Evolutionary conservation across 1,140 invertebrate genomes (phyloP), one percentile per base, ranked within the genome.

Genomic region (Pogonus chalceus): DNA sequence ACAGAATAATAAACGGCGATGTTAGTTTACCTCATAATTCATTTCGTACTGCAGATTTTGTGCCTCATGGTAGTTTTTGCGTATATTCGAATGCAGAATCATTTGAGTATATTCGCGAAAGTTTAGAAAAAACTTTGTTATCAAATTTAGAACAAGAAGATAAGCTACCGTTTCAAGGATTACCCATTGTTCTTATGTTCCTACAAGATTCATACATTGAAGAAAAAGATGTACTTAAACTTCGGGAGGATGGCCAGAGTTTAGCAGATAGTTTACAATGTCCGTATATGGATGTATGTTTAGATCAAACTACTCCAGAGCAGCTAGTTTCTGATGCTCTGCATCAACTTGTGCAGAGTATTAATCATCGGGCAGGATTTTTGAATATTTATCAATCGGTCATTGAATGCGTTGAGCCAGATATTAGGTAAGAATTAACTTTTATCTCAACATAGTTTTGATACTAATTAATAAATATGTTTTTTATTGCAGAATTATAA

Each of bases 81-180:
- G 88, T 96, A 22, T 98, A 92, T 72, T 90, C 91, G 59, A 90
- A 93, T 65, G 84, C 87, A 58, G 84, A 91, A 61, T 90, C 90
- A 1, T 88, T 96, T 65, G 92, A 96, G 62, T 96, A 93, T 67
- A 85, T 97, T 35, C 79, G 90, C 60, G 86, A 88, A 56, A 92
- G 90, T 67, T 76, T 96, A 55, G 91, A 96, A 65, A 92, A 93
- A 69, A 95, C 91, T 10, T 73, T 96, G 3, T 70, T 96, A 0
- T 90, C 89, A 2, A 94, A 93, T 79, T 75, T 95, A 52, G 89
- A 93, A 67, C 85, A 91, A 65, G 90, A 94, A 63, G 91, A 95
- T 64, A 83, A 90, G 58, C 68, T 88, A 50, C 85, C 87, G 14
- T 89, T 92, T 65, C 76, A 79, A 65, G 90, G 90, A 57, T 75